Evolutionary conservation across 2,113 vertebrate genomes (phyloP), one percentile per base, ranked within the genome.

Genomic region (Centrocercus urophasianus): DNA sequence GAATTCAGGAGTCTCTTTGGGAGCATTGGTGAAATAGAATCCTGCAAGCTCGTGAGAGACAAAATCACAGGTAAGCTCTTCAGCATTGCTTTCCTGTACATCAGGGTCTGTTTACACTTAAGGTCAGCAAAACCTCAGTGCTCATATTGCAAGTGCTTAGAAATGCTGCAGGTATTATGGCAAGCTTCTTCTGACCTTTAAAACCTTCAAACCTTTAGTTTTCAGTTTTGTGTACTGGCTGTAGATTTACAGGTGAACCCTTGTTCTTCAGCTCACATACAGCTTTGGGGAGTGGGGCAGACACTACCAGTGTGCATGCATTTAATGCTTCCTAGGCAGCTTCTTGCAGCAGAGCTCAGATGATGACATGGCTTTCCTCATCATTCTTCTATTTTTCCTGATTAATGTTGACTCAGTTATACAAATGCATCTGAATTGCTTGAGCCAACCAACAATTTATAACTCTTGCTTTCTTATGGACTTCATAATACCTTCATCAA

Each of bases 1-100:
- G 99, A 99, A 98, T 99, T 99, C 98, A 99, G 99, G 96, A 99
- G 99, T 98, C 99, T 99, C 93, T 99, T 99, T 14, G 99, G 99
- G 85, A 99, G 99, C 98, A 99, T 99, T 91, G 99, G 99, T 59
- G 99, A 99, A 98, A 99, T 99, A 0, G 99, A 99, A 97, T 99
- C 99, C 97, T 99, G 99, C 98, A 99, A 99, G 93, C 98, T 99
- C 64, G 99, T 99, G 97, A 99, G 99, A 84, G 99, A 99, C 98
- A 99, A 99, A 98, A 99, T 99, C 96, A 99, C 99, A 99, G 99
- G 99, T 99, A 98, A 81, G 96, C 3, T 5, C 61, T 76, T 54
- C 0, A 0, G n/a, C 38, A 5, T 3, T 45, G 38, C 18, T 60
- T 63, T 10, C 42, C 27, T 1, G 1, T 78, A 21, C 2, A 0